phyloP scores from a whole-genome alignment of 2,888 invertebrate genomes.

The Gibbula magus region DNA sequence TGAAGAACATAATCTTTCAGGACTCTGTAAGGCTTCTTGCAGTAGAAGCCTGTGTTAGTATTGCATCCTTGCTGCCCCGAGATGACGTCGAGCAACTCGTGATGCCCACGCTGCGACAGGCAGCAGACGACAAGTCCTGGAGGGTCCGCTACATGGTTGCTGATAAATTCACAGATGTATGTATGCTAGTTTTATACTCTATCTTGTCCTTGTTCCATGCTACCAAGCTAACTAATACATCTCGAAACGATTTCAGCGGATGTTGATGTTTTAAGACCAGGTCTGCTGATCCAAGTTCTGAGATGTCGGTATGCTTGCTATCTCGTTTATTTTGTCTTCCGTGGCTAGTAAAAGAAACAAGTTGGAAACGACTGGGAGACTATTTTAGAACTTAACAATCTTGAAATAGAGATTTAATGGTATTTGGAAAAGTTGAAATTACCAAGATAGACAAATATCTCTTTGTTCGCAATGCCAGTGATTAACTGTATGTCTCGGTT shows the following conservation, averaged over 20 bases:
- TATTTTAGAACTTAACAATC: no score
- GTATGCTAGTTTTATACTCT: slow-evolving; percentile 10
- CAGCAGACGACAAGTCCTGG: slow-evolving; percentile 86
- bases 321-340: no score
- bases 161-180: slow-evolving; percentile 79
- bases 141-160: slow-evolving; percentile 81
- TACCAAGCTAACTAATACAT: not conserved
- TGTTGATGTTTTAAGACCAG: not conserved
- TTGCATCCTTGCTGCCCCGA: slow-evolving; percentile 88
- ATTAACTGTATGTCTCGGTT: no score
- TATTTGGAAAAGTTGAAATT: no score
- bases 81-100: slow-evolving; percentile 93
- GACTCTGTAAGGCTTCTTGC: slow-evolving; percentile 97
- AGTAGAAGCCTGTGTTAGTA: slow-evolving; percentile 97
- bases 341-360: no score
- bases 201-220: not conserved
- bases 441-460: no score
- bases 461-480: no score
- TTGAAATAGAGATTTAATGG: no score
- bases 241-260: not conserved
- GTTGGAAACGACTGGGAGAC: no score
- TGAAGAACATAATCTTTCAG: slow-evolving; percentile 63
- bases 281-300: no score
- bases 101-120: slow-evolving; percentile 94
- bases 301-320: no score